phyloP scores from a whole-genome alignment of 2,113 vertebrate genomes.

The Tetrax tetrax region DNA sequence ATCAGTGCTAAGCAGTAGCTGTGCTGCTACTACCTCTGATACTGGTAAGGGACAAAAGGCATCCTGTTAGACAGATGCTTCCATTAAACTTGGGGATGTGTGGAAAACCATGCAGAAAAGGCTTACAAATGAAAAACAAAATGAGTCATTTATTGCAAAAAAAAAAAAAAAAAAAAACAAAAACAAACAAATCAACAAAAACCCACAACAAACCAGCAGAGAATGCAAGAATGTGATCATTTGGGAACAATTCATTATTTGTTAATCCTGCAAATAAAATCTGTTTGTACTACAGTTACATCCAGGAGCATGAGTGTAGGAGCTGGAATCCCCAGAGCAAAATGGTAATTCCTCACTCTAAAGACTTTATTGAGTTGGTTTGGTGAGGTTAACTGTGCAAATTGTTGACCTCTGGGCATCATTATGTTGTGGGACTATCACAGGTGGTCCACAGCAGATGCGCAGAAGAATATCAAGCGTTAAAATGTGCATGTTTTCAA shows the following conservation, averaged over 20 bases:
- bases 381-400: neutral
- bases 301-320: neutral
- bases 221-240: neutral
- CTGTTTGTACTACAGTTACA: neutral
- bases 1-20: neutral
- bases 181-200: neutral
- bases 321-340: neutral
- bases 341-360: neutral
- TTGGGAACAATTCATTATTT: slow-evolving; percentile 7
- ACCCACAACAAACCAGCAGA: neutral
- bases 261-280: slow-evolving; percentile 8
- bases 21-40: neutral
- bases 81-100: neutral
- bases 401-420: neutral
- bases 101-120: neutral
- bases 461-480: neutral
- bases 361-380: neutral
- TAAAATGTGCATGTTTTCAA: neutral
- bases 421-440: neutral
- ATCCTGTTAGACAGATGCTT: neutral
- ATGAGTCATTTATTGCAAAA: slow-evolving; percentile 6
- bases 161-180: neutral
- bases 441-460: neutral
- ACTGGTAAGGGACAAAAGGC: neutral
- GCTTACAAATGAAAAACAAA: neutral